Conservation (phyloP, 2,888 invertebrate genomes). For the Lysandra coridon region DNA sequence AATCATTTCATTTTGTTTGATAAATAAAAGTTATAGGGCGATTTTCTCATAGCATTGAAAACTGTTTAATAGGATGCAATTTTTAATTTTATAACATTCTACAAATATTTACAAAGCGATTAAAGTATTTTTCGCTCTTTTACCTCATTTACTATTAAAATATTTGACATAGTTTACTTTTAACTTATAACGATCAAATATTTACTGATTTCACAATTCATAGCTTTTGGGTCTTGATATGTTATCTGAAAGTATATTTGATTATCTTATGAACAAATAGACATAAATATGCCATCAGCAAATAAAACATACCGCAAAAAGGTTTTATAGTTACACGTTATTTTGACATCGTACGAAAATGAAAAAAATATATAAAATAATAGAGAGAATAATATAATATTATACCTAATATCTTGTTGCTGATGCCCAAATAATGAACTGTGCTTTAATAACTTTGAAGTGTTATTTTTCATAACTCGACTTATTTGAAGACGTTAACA, state of each 20-base stretch:
- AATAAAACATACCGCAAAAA: background rate
- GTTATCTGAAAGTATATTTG: background rate
- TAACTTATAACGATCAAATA: background rate
- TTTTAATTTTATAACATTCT: too few species aligned
- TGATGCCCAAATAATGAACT: too few species aligned
- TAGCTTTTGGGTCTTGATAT: conserved; percentile 5
- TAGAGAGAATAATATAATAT: background rate
- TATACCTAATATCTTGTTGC: too few species aligned
- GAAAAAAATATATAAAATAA: background rate
- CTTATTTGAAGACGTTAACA: background rate
- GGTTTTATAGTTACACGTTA: background rate
- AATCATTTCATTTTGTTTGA: too few species aligned
- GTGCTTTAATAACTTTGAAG: background rate
- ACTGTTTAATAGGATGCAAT: too few species aligned
- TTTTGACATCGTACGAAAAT: background rate
- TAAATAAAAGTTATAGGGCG: too few species aligned
- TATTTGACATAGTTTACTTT: background rate
- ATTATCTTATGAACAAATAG: background rate
- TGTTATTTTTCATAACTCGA: background rate
- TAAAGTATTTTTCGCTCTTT: background rate
- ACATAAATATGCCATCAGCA: conserved; percentile 9
- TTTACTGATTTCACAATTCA: background rate
- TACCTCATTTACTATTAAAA: background rate
- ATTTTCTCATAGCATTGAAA: too few species aligned
- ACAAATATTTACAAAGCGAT: background rate